These are phyloP conservation scores for Conus canariensis DNA, from an alignment of 2,888 invertebrate genomes.

Conservation along the genomic window DNA sequence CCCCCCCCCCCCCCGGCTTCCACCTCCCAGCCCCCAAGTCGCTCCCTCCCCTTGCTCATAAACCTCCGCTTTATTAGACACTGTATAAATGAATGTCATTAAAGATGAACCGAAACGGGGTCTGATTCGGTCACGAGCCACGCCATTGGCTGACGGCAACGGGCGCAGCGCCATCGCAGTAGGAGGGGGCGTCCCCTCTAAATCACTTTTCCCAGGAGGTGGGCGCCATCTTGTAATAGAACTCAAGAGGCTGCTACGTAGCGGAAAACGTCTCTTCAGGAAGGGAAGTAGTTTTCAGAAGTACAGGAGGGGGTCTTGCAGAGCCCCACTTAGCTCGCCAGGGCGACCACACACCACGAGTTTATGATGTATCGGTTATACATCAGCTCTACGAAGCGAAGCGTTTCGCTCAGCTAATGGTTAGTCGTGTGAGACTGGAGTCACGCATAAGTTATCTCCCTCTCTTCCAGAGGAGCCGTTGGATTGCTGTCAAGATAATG, in stretches of 20 bases:
- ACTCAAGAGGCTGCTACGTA: slow-evolving; percentile 9
- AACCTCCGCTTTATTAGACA: slow-evolving; percentile 28
- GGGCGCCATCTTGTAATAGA: slow-evolving; percentile 41
- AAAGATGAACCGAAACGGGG: slow-evolving; percentile 9
- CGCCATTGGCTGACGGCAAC: slow-evolving; percentile 26
- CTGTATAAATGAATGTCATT: slow-evolving; percentile 30
- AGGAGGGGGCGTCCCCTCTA: slow-evolving; percentile 41
- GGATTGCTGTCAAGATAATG: neutral
- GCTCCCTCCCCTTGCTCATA: neutral
- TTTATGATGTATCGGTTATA: slow-evolving; percentile 37
- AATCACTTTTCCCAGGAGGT: slow-evolving; percentile 34
- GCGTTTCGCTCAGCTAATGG: slow-evolving; percentile 4
- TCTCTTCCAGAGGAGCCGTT: neutral
- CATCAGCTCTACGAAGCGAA: neutral
- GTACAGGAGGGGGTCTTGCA: neutral
- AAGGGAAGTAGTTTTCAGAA: neutral
- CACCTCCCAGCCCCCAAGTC: too few species aligned
- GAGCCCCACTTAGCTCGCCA: neutral
- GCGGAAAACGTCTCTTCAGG: neutral
- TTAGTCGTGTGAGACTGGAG: neutral
- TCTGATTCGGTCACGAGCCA: slow-evolving; percentile 21
- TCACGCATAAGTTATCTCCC: neutral
- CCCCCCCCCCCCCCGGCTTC: neutral
- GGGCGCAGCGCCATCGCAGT: slow-evolving; percentile 40
- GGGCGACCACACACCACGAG: slow-evolving; percentile 21